Percentiles rank a stretch among this genome's conserved stretches.
Evolutionary conservation across 2,113 vertebrate genomes (phyloP).

Genomic region (Dipodomys stephensi): DNA sequence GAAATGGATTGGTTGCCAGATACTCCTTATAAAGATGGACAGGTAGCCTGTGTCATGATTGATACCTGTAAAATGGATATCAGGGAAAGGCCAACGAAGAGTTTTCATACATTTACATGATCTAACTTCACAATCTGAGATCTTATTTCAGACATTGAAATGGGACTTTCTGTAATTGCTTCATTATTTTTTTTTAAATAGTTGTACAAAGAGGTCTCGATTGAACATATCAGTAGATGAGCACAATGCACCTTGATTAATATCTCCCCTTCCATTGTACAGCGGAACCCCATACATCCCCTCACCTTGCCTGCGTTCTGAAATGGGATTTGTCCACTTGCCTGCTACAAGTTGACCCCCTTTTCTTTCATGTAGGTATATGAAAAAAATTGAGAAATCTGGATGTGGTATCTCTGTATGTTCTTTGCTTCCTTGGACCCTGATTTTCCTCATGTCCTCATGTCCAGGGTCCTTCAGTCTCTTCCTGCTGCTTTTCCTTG

Average conservation of each 20-base stretch:
- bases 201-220: too few relatives aligned
- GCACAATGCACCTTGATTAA: too few relatives aligned
- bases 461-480: not conserved
- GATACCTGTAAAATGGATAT: not conserved
- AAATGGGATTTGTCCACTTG: not conserved
- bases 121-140: not conserved
- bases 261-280: too few relatives aligned
- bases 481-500: not conserved
- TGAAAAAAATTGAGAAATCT: not conserved
- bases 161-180: not conserved
- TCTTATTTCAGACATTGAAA: not conserved
- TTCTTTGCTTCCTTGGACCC: not conserved
- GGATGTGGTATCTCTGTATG: fast-evolving
- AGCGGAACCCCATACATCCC: too few relatives aligned
- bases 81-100: not conserved
- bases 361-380: not conserved
- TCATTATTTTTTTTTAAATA: not conserved
- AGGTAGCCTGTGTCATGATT: not conserved
- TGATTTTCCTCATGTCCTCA: not conserved
- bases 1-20: not conserved
- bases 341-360: not conserved
- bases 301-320: not conserved
- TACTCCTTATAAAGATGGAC: not conserved
- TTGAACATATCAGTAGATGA: too few relatives aligned
- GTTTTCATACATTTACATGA: not conserved